Evolutionary conservation across 2,797 vertebrate species (phyloP).

Genomic region (Sylvilagus floridanus): DNA sequence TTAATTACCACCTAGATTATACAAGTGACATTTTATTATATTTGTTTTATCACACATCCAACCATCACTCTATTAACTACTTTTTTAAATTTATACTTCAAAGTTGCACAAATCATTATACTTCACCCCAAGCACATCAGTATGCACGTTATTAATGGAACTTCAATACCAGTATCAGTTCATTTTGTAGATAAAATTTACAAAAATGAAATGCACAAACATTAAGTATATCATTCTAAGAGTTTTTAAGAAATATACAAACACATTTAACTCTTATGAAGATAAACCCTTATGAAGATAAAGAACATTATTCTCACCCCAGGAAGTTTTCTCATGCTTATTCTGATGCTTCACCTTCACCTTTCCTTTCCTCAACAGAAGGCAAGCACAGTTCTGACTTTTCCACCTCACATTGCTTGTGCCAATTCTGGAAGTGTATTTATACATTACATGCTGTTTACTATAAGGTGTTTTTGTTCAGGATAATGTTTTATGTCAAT

Average conservation of each 20-base stretch:
- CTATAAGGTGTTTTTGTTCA: background rate
- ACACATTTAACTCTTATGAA: background rate
- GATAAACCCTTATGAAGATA: background rate
- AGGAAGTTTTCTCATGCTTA: background rate
- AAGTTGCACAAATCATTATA: conserved; percentile 1
- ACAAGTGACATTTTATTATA: too few species aligned
- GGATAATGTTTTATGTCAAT: background rate
- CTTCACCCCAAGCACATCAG: background rate
- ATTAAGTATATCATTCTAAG: background rate
- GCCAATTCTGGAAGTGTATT: background rate
- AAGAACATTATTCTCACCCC: background rate
- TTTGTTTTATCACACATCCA: background rate
- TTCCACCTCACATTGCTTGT: background rate
- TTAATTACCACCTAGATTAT: too few species aligned
- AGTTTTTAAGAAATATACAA: background rate
- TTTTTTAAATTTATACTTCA: background rate
- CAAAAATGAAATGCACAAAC: background rate
- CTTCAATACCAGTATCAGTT: background rate
- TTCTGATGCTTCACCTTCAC: background rate
- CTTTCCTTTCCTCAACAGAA: background rate
- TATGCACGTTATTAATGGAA: background rate
- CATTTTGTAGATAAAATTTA: background rate
- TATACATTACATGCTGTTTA: background rate
- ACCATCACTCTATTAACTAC: background rate
- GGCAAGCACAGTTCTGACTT: background rate